Conservation (phyloP, 2,888 invertebrate species). For the Sesamia inferens region DNA sequence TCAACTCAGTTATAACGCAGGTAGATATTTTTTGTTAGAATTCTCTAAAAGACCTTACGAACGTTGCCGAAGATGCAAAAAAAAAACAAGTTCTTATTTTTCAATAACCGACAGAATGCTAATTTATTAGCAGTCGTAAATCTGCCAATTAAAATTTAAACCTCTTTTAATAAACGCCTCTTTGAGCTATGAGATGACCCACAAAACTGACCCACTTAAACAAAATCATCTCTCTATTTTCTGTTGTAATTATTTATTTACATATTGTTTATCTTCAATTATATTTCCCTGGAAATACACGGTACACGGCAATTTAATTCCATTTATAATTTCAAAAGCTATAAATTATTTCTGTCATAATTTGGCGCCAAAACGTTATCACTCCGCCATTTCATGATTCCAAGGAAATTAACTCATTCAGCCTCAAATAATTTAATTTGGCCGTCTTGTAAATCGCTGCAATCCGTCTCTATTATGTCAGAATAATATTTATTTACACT, state of each 20-base stretch:
- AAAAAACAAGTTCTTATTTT: slow-evolving; percentile 25
- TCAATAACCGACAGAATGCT: slow-evolving; percentile 16
- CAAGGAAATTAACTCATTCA: slow-evolving; percentile 18
- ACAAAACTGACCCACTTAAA: background rate
- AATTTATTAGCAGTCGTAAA: slow-evolving; percentile 39
- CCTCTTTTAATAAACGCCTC: background rate
- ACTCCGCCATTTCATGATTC: background rate
- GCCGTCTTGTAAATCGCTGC: slow-evolving; percentile 54
- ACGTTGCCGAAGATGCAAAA: slow-evolving; percentile 21
- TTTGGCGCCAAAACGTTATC: slow-evolving; percentile 39
- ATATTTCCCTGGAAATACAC: background rate
- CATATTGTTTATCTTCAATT: background rate
- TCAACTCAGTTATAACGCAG: slow-evolving; percentile 21
- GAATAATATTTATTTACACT: slow-evolving; percentile 66
- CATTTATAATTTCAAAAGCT: background rate
- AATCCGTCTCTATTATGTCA: slow-evolving; percentile 41
- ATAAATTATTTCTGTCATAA: slow-evolving; percentile 3
- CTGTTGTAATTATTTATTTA: no score
- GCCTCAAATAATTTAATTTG: slow-evolving; percentile 43
- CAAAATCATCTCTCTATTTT: background rate
- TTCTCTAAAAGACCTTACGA: slow-evolving; percentile 1
- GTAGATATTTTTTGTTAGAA: slow-evolving; percentile 32
- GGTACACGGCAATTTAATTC: background rate
- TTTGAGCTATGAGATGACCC: background rate
- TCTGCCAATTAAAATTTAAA: slow-evolving; percentile 17